A percentile compares a stretch with the other conserved stretches of the same genome.
Evolutionary conservation across 2,113 vertebrate species (phyloP).

Genomic region (western clawed frog (Xenopus tropicalis)): DNA sequence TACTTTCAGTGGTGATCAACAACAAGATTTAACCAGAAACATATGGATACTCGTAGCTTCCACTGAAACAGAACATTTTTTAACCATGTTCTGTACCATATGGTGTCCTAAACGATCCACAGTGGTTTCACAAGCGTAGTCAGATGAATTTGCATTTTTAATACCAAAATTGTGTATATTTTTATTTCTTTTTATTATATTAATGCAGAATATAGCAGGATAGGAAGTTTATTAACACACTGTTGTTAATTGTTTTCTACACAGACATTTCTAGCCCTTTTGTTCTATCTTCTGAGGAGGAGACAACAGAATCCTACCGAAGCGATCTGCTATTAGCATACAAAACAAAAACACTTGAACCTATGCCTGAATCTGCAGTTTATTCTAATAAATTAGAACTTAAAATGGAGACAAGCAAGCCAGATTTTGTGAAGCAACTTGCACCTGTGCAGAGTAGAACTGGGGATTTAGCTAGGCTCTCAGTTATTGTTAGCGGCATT

Average conservation of each 20-base stretch:
- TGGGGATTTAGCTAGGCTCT: slow-evolving; percentile 76
- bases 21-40: too few relatives aligned
- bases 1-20: too few relatives aligned
- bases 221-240: slow-evolving; percentile 53
- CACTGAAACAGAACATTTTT: too few relatives aligned
- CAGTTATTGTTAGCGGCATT: slow-evolving; percentile 72
- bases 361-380: slow-evolving; percentile 78
- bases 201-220: neutral
- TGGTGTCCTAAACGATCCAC: too few relatives aligned
- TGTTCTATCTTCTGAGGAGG: slow-evolving; percentile 76
- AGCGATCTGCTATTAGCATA: slow-evolving; percentile 71
- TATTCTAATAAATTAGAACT: slow-evolving; percentile 71
- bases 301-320: slow-evolving; percentile 75
- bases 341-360: slow-evolving; percentile 86
- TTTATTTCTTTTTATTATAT: too few relatives aligned
- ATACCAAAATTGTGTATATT: too few relatives aligned
- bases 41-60: too few relatives aligned
- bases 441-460: slow-evolving; percentile 62
- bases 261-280: slow-evolving; percentile 83
- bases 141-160: too few relatives aligned
- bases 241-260: slow-evolving; percentile 64
- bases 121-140: too few relatives aligned
- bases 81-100: too few relatives aligned
- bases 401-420: slow-evolving; percentile 66
- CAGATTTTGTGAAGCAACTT: slow-evolving; percentile 75